Conservation (phyloP, 2,888 invertebrate species). For the Catocala nupta region DNA sequence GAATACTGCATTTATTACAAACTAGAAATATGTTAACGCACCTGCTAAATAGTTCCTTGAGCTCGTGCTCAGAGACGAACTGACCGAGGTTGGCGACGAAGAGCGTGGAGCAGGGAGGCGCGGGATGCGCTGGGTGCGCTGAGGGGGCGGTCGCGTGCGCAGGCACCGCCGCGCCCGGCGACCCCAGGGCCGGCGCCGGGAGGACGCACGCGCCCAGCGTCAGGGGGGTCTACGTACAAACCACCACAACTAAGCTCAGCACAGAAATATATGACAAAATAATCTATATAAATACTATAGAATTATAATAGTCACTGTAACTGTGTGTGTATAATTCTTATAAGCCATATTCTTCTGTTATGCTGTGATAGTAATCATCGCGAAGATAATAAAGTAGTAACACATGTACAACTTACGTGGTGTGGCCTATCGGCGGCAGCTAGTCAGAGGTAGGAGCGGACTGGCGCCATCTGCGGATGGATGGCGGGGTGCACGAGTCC, state of each 20-base stretch:
- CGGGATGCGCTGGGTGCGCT: slow-evolving; percentile 89
- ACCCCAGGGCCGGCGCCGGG: slow-evolving; percentile 97
- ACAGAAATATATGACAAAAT: background rate
- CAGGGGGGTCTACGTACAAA: slow-evolving; percentile 76
- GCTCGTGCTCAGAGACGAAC: slow-evolving; percentile 99
- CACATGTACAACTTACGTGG: slow-evolving; percentile 83
- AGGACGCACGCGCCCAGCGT: slow-evolving; percentile 93
- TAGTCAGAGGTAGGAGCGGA: slow-evolving; percentile 99
- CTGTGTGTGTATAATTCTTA: too few relatives aligned
- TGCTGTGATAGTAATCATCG: too few relatives aligned
- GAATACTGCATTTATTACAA: slow-evolving; percentile 6
- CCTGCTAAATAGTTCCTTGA: slow-evolving; percentile 99
- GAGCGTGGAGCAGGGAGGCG: slow-evolving; percentile 98
- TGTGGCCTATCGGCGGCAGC: slow-evolving; percentile 94
- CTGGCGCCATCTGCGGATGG: slow-evolving; percentile 98
- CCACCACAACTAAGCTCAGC: background rate
- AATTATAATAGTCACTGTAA: background rate
- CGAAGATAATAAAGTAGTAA: too few relatives aligned
- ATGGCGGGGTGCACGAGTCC: slow-evolving; percentile 98
- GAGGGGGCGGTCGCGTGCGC: slow-evolving; percentile 87
- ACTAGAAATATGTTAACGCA: slow-evolving; percentile 67
- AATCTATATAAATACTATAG: background rate
- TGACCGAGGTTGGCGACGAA: slow-evolving; percentile 99
- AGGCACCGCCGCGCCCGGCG: slow-evolving; percentile 93
- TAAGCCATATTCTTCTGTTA: too few relatives aligned